Base-by-base conservation (phyloP, 2,888 invertebrate species). In the Synanthedon myopaeformis region DNA sequence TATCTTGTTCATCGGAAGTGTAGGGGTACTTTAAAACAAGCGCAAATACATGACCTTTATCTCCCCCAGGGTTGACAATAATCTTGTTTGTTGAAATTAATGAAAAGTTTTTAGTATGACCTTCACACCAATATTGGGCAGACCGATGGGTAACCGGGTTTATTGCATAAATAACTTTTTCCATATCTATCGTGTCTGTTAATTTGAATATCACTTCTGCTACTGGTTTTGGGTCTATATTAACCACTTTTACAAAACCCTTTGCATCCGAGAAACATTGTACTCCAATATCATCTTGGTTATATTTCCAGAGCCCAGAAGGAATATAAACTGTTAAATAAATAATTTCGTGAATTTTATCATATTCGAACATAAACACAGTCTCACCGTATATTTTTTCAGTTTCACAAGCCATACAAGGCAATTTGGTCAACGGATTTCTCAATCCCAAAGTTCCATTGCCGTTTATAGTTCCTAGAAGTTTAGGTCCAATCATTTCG, bases 91-190 rank as follows among this genome's bases (percentile, higher is more conserved):
- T 89, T 54, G 69, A 62, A 14, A 90, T 67, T 17, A 88, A 65
- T n/a, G 83, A 71, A 62, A 90, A 89, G 56, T 88, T 77, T 54
- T 76, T 76, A 4, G 89, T 82, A 60, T 90, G 89, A 0, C 89
- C 90, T 72, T 90, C 89, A 66, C 92, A 92, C 91, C 91, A 92
- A 67, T 92, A 92, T 59, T 90, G 83, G 1, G 91, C 91, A 0
- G 90, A 86, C 56, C 85, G 81, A 49, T 89, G 78, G 2, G 78
- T 82, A 49, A 89, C 75, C 1, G 90, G 68, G 58, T 88, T 77
- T 2, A 92, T 64, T 54, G 82, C 71, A 58, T 89, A 91, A 4
- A 90, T 80, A 13, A 70, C 60, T 72, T 86, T 87, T 63, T 77
- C 79, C 52, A 70, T 58, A 59, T 58, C 54, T 49, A 50, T 55